phyloP scores from a whole-genome alignment of 2,888 invertebrate genomes.

The Drosophila vallismaia region DNA sequence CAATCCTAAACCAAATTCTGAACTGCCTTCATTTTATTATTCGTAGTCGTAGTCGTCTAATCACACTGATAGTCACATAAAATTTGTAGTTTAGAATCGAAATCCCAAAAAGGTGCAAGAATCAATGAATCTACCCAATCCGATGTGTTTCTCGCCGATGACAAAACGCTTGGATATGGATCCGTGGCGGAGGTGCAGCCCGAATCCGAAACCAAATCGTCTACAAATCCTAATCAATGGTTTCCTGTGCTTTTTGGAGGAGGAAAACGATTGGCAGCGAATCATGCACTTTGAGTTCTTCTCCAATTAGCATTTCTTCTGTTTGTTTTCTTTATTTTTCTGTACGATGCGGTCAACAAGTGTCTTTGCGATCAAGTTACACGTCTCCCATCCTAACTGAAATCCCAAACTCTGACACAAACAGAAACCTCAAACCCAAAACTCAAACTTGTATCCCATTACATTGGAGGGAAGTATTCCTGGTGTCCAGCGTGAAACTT shows the following conservation, averaged over 20 bases:
- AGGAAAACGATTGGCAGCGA: conserved; percentile 53
- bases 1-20: too few relatives aligned
- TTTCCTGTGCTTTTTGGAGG: conserved; percentile 46
- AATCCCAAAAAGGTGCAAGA: not conserved
- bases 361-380: conserved; percentile 47
- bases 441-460: conserved; percentile 1
- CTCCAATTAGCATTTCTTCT: conserved; percentile 32
- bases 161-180: not conserved
- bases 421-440: not conserved
- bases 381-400: too few relatives aligned
- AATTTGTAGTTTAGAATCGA: too few relatives aligned
- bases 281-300: conserved; percentile 57
- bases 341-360: conserved; percentile 24
- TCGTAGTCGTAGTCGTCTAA: too few relatives aligned
- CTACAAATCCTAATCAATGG: conserved; percentile 48
- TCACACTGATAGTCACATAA: too few relatives aligned
- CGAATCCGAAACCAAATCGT: not conserved
- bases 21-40: too few relatives aligned
- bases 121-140: not conserved
- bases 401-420: too few relatives aligned
- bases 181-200: not conserved
- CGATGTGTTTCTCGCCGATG: not conserved
- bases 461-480: not conserved
- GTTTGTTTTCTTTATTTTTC: not conserved
- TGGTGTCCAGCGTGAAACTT: conserved; percentile 14